Percentiles rank a stretch among this genome's conserved stretches.
Conservation (phyloP, 2,888 invertebrate species). For the Conchocele bisecta region DNA sequence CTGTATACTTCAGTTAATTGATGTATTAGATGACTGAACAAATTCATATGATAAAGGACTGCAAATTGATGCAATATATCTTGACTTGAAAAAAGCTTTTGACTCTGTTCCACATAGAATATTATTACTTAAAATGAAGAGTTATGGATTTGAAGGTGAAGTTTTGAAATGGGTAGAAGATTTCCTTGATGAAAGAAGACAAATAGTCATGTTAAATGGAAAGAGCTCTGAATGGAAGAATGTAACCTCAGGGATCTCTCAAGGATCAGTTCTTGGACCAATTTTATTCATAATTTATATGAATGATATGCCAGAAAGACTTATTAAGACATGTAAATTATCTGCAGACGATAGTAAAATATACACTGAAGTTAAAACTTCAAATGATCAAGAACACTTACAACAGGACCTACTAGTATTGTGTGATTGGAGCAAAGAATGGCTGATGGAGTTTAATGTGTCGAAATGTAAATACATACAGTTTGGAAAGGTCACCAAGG, state of each 20-base stretch:
- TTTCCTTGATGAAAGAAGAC: neutral
- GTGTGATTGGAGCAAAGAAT: no score
- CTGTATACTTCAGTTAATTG: neutral
- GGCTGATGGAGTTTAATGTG: no score
- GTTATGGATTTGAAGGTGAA: neutral
- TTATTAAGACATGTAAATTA: no score
- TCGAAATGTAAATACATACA: no score
- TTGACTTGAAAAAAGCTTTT: neutral
- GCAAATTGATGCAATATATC: neutral
- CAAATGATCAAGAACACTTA: no score
- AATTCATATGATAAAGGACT: neutral
- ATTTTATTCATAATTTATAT: neutral
- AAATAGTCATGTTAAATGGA: neutral
- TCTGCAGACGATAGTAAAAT: no score
- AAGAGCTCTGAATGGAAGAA: neutral
- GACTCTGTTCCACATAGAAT: neutral
- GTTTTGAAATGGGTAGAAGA: neutral
- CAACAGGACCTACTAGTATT: no score
- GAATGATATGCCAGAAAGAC: neutral
- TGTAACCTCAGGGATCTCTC: neutral
- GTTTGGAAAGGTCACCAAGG: no score
- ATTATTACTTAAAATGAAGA: neutral
- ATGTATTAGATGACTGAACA: neutral
- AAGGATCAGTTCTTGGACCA: no score
- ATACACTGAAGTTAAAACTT: no score